Evolutionary conservation across 2,888 invertebrate species (phyloP).

Genomic region (Diarsia brunnea): DNA sequence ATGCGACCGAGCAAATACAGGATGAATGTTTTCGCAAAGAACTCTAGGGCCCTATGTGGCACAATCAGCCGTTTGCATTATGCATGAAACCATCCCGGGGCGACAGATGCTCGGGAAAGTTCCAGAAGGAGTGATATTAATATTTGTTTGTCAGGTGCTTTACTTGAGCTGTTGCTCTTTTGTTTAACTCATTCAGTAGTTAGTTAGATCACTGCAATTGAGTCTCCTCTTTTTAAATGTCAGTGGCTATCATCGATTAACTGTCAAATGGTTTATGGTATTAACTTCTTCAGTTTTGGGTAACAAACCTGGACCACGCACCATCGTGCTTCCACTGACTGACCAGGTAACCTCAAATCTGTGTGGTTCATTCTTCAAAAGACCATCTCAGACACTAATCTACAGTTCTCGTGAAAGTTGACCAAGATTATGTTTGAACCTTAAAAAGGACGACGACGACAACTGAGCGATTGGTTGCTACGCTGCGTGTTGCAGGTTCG

Average conservation of each 20-base stretch:
- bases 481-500: neutral
- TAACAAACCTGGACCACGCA: neutral
- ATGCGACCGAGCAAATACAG: constrained; percentile 77
- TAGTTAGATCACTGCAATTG: neutral
- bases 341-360: no score
- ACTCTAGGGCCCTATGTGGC: constrained; percentile 79
- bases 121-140: constrained; percentile 78
- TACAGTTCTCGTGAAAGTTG: no score
- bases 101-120: constrained; percentile 81
- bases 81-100: constrained; percentile 86
- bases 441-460: no score
- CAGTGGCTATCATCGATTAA: no score
- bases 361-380: no score
- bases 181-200: constrained; percentile 45
- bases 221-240: neutral
- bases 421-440: no score
- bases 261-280: no score
- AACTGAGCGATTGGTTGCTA: neutral
- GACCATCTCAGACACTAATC: no score
- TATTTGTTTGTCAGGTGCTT: constrained; percentile 81
- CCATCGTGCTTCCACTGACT: no score
- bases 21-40: constrained; percentile 84
- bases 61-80: constrained; percentile 89
- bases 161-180: constrained; percentile 68
- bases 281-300: neutral